Base-by-base conservation (phyloP, 92 coral and sea anemone species). In the Scolanthus callimorphus region DNA sequence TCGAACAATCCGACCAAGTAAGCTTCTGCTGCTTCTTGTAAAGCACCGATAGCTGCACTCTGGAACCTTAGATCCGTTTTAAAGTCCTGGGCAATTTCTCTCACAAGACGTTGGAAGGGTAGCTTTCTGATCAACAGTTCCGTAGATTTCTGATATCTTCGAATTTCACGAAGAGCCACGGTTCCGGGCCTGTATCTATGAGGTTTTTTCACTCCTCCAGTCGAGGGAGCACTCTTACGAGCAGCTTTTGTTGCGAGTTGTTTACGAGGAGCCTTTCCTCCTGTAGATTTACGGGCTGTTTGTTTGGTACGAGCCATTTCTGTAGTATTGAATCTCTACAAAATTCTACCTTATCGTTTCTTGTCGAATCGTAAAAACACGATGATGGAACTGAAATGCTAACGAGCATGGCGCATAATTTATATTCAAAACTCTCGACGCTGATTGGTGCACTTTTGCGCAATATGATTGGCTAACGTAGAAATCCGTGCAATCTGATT, bases 21-120 rank as follows among this genome's bases (percentile, higher is more conserved):
- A 17, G 98, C 98, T 57, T 92, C 98, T 21, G 96, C 96, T 11
- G 98, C 98, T 65, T 92, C 98, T 84, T 92, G 98, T 27, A 92
- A 80, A 49, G 98, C 98, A 30, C 96, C 97, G 51, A 91, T 91
- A 26, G 97, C 97, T 17, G 97, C 97, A 51, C 97, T 91, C 69
- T 92, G 98, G 80, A 92, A 92, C 22, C 98, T 92, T 53, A 92
- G 83, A 67, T 92, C 98, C 54, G 98, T 92, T 75, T 92, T 92
- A 82, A 92, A 92, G 68, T 92, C 98, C 63, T 92, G 98, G 57
- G 98, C 98, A 55, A 92, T 92, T 75, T 92, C 98, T 65, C 98
- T 82, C 20, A 92, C 98, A 51, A 92, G 80, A 59, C 98, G 95
- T 81, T 91, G 97, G 78, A 91, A 91, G 11, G 97, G 97, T 45